phyloP scores from a whole-genome alignment of 2,113 vertebrate species.

The Suncus etruscus region DNA sequence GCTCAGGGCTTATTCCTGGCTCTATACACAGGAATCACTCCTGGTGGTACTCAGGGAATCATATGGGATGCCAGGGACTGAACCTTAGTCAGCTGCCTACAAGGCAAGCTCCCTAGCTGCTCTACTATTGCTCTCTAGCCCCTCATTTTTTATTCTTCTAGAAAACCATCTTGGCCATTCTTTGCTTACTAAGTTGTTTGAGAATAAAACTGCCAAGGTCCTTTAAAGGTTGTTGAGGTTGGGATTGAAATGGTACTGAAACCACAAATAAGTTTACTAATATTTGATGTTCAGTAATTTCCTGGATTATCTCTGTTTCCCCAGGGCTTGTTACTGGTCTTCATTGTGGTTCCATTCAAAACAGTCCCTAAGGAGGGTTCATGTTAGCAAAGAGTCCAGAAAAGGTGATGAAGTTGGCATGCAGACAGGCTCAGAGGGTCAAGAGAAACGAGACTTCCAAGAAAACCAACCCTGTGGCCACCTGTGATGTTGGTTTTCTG shows the following conservation, averaged over 20 bases:
- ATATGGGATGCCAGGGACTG: no score
- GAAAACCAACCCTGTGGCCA: not conserved
- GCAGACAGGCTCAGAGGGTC: not conserved
- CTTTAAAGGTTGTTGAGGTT: not conserved
- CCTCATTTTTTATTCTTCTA: not conserved
- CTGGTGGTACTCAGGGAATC: no score
- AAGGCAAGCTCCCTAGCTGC: no score
- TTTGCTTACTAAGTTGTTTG: not conserved
- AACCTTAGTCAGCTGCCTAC: no score
- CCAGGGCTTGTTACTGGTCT: not conserved
- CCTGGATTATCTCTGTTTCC: not conserved
- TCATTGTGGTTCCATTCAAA: no score
- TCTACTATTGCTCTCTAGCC: no score
- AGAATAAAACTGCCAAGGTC: not conserved
- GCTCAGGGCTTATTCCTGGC: no score
- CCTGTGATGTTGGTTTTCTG: not conserved
- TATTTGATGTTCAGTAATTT: not conserved
- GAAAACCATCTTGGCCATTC: not conserved
- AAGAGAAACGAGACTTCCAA: not conserved
- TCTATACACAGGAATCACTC: no score
- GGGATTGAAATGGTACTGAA: not conserved
- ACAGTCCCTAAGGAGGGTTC: no score
- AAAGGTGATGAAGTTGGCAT: not conserved
- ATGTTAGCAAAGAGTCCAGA: not conserved
- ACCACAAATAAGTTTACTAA: not conserved